Conservation (phyloP, 1,140 invertebrate genomes). For the Apis cerana region DNA sequence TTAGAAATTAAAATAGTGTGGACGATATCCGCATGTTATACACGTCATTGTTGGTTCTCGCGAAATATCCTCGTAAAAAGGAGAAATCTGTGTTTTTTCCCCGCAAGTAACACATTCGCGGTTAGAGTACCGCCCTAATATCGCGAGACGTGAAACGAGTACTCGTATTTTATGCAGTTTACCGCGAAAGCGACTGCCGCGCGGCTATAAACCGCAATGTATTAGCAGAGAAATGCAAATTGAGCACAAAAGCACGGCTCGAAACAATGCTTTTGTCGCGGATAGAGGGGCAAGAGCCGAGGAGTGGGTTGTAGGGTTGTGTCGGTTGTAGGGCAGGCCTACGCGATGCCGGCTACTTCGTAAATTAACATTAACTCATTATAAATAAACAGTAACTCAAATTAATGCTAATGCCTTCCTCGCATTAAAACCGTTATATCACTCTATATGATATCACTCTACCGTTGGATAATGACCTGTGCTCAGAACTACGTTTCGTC, state of each 20-base stretch:
- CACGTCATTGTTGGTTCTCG: not conserved
- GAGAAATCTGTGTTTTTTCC: slow-evolving; percentile 58
- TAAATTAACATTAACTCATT: slow-evolving; percentile 76
- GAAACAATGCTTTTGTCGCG: slow-evolving; percentile 75
- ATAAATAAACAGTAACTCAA: slow-evolving; percentile 76
- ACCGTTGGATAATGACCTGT: slow-evolving; percentile 27
- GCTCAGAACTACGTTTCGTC: slow-evolving; percentile 26
- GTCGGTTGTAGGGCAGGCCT: slow-evolving; percentile 35
- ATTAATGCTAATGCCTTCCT: slow-evolving; percentile 73
- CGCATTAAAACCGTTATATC: slow-evolving; percentile 70
- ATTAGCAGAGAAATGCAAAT: slow-evolving; percentile 76
- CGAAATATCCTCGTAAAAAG: slow-evolving; percentile 27
- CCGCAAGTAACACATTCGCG: slow-evolving; percentile 58
- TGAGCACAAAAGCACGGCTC: slow-evolving; percentile 74
- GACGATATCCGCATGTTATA: not conserved
- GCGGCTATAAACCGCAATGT: slow-evolving; percentile 74
- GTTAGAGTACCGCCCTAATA: slow-evolving; percentile 51
- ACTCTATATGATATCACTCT: slow-evolving; percentile 64
- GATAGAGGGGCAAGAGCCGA: slow-evolving; percentile 15
- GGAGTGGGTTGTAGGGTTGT: slow-evolving; percentile 35
- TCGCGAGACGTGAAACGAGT: slow-evolving; percentile 59
- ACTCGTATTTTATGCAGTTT: slow-evolving; percentile 72
- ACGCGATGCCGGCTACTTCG: slow-evolving; percentile 65
- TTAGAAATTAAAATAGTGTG: not conserved
- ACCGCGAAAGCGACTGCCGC: slow-evolving; percentile 66